Percentiles rank a stretch among this genome's conserved stretches.
Conservation (phyloP, 2,113 vertebrate genomes). For the Ptyas mucosa region DNA sequence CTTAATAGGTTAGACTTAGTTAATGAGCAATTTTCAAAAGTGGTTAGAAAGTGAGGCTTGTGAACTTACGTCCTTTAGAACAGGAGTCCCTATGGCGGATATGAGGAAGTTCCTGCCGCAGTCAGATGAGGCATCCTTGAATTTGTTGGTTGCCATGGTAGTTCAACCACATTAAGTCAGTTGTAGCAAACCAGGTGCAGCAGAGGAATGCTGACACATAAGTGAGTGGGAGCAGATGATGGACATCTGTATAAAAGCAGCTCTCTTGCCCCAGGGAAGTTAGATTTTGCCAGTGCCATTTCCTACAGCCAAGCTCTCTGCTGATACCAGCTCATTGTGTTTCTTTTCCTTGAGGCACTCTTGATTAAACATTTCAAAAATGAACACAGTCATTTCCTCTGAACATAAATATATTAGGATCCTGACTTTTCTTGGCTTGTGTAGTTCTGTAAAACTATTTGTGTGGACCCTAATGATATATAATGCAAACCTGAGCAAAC, state of each 20-base stretch:
- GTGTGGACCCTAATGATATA: neutral
- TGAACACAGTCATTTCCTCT: neutral
- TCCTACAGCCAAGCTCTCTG: neutral
- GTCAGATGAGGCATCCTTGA: neutral
- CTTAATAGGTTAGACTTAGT: neutral
- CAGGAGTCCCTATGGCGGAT: neutral
- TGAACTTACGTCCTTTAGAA: neutral
- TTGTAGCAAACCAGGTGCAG: neutral
- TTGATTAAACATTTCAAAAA: neutral
- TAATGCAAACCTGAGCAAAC: neutral
- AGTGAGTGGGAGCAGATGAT: neutral
- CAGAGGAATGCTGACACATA: neutral
- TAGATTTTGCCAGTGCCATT: neutral
- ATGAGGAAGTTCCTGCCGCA: neutral
- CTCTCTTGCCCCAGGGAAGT: neutral
- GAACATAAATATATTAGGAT: neutral
- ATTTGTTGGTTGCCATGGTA: conserved; percentile 10
- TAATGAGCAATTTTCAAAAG: neutral
- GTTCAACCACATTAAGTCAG: neutral
- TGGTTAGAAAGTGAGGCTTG: neutral
- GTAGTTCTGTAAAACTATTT: neutral
- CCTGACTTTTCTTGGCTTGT: neutral
- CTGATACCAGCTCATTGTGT: neutral
- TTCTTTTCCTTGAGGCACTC: neutral
- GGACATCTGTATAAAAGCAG: neutral